Evolutionary conservation across 2,113 vertebrate genomes (phyloP).

Genomic region (Xyliphius kryptos): DNA sequence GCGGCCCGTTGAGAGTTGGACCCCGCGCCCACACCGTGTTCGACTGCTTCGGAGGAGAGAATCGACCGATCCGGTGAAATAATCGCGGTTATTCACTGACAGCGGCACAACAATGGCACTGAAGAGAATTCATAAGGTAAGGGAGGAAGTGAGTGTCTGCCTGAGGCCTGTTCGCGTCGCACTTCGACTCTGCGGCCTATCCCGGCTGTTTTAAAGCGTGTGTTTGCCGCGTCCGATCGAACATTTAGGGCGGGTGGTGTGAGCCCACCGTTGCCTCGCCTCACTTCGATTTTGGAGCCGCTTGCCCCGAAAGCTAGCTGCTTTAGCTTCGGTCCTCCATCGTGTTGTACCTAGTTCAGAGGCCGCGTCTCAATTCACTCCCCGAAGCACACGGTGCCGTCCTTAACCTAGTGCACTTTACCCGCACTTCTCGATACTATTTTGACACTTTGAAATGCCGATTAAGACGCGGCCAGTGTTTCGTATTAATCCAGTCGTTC

Average conservation of each 20-base stretch:
- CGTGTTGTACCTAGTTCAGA: background rate
- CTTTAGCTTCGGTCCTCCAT: background rate
- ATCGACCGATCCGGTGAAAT: slow-evolving; percentile 54
- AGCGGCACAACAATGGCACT: slow-evolving; percentile 81
- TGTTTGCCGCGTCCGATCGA: background rate
- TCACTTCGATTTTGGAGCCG: background rate
- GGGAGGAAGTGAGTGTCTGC: slow-evolving; percentile 22
- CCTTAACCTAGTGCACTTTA: background rate
- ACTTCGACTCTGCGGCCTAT: background rate
- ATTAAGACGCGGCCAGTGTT: background rate
- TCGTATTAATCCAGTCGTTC: background rate
- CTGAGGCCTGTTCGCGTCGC: background rate
- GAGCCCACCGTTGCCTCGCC: too few relatives aligned
- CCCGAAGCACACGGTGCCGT: background rate
- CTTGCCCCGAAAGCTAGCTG: background rate
- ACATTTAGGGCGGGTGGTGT: too few relatives aligned
- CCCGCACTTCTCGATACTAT: background rate
- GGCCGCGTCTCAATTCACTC: background rate
- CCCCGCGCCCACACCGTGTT: background rate
- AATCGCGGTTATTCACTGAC: slow-evolving; percentile 60
- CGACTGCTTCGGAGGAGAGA: slow-evolving; percentile 48
- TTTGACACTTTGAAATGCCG: background rate
- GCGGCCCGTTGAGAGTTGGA: background rate
- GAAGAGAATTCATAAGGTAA: slow-evolving; percentile 93
- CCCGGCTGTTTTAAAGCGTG: background rate